These are phyloP conservation scores for Hylyphantes graminicola DNA, from an alignment of 1,140 invertebrate species.

Conservation along the genomic window DNA sequence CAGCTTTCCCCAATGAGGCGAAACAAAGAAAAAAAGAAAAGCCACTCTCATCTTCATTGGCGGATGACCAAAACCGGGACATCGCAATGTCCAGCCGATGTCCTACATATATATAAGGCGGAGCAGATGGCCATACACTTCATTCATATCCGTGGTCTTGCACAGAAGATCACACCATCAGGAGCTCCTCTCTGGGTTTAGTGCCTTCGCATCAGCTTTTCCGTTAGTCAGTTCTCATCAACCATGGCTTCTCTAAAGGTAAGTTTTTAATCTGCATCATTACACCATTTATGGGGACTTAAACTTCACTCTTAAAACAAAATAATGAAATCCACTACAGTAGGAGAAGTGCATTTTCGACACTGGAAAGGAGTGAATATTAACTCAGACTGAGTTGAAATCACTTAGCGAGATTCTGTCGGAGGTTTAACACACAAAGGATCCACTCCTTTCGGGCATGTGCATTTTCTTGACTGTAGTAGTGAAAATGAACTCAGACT, in stretches of 20 bases:
- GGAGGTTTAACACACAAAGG: too few relatives aligned
- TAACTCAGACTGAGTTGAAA: too few relatives aligned
- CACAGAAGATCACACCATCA: not conserved
- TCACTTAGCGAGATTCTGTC: too few relatives aligned
- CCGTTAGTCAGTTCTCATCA: not conserved
- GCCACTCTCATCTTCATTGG: constrained; percentile 53
- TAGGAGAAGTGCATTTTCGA: too few relatives aligned
- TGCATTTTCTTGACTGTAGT: too few relatives aligned
- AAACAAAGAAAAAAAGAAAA: constrained; percentile 35
- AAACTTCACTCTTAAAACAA: too few relatives aligned
- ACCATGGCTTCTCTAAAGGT: constrained; percentile 49
- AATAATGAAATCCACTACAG: too few relatives aligned
- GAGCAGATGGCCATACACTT: not conserved
- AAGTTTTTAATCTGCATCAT: not conserved
- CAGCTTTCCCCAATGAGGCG: constrained; percentile 26
- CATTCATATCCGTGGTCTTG: not conserved
- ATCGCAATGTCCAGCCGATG: constrained; percentile 34
- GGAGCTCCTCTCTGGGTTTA: not conserved
- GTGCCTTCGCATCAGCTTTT: not conserved
- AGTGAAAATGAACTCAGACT: too few relatives aligned
- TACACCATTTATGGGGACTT: too few relatives aligned
- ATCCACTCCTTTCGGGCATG: too few relatives aligned
- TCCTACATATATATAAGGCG: constrained; percentile 40
- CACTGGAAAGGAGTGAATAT: too few relatives aligned
- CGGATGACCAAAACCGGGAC: constrained; percentile 46